These are phyloP conservation scores for Coelogynopora nodosa DNA, from an alignment of 2,888 invertebrate species.

Conservation along the genomic window DNA sequence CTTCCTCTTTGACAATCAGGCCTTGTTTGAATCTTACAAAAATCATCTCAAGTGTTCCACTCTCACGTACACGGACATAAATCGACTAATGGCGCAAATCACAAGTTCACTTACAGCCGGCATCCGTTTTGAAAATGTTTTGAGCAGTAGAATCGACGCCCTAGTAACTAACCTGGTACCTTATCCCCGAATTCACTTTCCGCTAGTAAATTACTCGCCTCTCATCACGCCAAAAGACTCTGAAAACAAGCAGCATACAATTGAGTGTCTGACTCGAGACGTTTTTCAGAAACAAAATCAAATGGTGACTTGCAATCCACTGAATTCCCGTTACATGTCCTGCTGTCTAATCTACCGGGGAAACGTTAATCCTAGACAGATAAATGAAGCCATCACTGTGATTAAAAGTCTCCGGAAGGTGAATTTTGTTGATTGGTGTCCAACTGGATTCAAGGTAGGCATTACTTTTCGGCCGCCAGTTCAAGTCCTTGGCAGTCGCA, in stretches of 20 bases:
- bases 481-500: slow-evolving; percentile 56
- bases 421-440: slow-evolving; percentile 45
- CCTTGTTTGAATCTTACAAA: slow-evolving; percentile 9
- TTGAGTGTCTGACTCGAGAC: slow-evolving; percentile 79
- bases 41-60: background rate
- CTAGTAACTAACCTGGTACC: slow-evolving; percentile 41
- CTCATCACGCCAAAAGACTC: slow-evolving; percentile 42
- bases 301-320: slow-evolving; percentile 72
- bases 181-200: slow-evolving; percentile 44
- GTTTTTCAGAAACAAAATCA: slow-evolving; percentile 78
- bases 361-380: slow-evolving; percentile 51
- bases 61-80: slow-evolving; percentile 78
- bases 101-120: slow-evolving; percentile 41
- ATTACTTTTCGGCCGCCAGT: slow-evolving; percentile 72
- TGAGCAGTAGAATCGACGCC: slow-evolving; percentile 20
- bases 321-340: slow-evolving; percentile 39
- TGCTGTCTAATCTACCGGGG: slow-evolving; percentile 46
- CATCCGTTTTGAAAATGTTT: slow-evolving; percentile 41
- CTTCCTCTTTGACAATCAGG: slow-evolving; percentile 38
- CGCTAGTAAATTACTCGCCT: slow-evolving; percentile 38
- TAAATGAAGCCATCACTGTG: slow-evolving; percentile 44
- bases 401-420: slow-evolving; percentile 21
- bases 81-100: slow-evolving; percentile 70
- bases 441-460: slow-evolving; percentile 63
- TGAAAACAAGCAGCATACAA: slow-evolving; percentile 66